A percentile compares a stretch with the other conserved stretches of the same genome.
Evolutionary conservation across 2,888 invertebrate species (phyloP).

Genomic region (Halocaridina rubra): DNA sequence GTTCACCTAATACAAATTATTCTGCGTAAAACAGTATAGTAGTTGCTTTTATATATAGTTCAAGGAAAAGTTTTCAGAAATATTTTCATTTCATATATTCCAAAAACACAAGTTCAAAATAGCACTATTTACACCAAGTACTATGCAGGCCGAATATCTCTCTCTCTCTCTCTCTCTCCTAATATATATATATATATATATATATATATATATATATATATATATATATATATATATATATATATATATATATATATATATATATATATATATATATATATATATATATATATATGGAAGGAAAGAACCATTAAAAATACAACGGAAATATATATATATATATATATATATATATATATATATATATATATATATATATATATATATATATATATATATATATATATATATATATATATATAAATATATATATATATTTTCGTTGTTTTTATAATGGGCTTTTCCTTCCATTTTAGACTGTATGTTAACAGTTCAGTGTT

Average conservation of each 20-base stretch:
- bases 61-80: too few relatives aligned
- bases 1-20: too few relatives aligned
- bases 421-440: background rate
- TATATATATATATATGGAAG: background rate
- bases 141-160: too few relatives aligned
- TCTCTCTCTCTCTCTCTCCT: too few relatives aligned
- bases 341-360: background rate
- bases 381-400: background rate
- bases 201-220: background rate
- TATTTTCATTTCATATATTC: too few relatives aligned
- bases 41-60: too few relatives aligned
- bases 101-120: too few relatives aligned
- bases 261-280: background rate
- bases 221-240: background rate
- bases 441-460: background rate
- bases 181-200: background rate
- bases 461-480: too few relatives aligned
- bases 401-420: background rate
- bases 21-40: too few relatives aligned
- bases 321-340: background rate
- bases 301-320: background rate
- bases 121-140: too few relatives aligned
- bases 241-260: background rate
- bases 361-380: background rate
- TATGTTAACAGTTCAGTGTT: too few relatives aligned